A percentile compares a stretch with the other conserved stretches of the same genome.
Evolutionary conservation across 37 sponge, comb jelly and placozoan species (phyloP).

Genomic region (Hexactinellida sp.): DNA sequence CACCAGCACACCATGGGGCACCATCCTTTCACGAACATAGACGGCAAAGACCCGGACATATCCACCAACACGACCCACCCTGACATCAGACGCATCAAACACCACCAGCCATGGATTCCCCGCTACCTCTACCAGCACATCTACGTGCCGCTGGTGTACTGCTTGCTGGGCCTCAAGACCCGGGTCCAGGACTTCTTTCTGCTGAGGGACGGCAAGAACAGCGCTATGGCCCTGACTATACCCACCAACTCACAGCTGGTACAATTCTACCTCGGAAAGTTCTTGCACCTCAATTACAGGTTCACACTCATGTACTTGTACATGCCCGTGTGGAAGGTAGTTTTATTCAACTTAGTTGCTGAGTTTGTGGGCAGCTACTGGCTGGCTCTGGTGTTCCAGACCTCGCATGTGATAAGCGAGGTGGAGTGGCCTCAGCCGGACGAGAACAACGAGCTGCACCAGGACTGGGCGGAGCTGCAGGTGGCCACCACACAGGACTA

Average conservation of each 20-base stretch:
- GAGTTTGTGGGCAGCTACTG: constrained; percentile 76
- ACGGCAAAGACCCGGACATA: constrained; percentile 84
- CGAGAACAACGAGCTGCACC: constrained; percentile 49
- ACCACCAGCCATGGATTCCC: constrained; percentile 63
- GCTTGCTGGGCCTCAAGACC: constrained; percentile 67
- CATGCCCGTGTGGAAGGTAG: constrained; percentile 47
- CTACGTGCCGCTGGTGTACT: constrained; percentile 80
- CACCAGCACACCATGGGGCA: constrained; percentile 83
- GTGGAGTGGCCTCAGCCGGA: constrained; percentile 86
- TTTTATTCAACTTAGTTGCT: constrained; percentile 38
- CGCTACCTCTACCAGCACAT: constrained; percentile 84
- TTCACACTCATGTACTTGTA: constrained; percentile 51
- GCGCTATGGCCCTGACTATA: constrained; percentile 56
- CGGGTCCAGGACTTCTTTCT: constrained; percentile 70
- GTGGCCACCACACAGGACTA: constrained; percentile 45
- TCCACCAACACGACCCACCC: constrained; percentile 50
- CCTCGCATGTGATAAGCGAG: constrained; percentile 76
- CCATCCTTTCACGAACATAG: constrained; percentile 86
- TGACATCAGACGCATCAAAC: constrained; percentile 82
- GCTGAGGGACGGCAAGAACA: constrained; percentile 34
- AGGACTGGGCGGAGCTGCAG: constrained; percentile 71
- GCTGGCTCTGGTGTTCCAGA: constrained; percentile 84
- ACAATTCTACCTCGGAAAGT: constrained; percentile 57
- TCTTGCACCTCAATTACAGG: constrained; percentile 36
- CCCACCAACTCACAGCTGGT: constrained; percentile 38